Conservation (phyloP, 2,113 vertebrate species). For the Scomber japonicus region DNA sequence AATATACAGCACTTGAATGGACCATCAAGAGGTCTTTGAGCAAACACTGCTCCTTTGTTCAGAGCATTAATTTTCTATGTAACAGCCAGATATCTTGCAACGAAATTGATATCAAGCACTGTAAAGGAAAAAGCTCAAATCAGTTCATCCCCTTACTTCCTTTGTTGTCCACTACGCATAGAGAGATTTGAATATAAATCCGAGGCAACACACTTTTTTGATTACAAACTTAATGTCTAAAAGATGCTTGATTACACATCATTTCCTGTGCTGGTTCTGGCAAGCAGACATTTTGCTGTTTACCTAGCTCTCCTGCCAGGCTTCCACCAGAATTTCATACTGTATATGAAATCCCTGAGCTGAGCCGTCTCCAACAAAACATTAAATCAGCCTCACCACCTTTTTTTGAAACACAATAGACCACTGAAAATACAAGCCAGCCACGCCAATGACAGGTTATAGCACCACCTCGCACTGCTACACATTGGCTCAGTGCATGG, state of each 20-base stretch:
- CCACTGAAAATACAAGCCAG: slow-evolving; percentile 26
- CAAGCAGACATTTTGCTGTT: slow-evolving; percentile 37
- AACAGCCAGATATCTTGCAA: slow-evolving; percentile 72
- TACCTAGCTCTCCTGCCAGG: slow-evolving; percentile 23
- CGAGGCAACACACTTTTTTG: slow-evolving; percentile 17
- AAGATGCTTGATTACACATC: slow-evolving; percentile 39
- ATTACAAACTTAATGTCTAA: slow-evolving; percentile 43
- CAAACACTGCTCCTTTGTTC: slow-evolving; percentile 81
- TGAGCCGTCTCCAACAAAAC: slow-evolving; percentile 42
- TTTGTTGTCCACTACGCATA: slow-evolving; percentile 30
- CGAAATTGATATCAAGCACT: slow-evolving; percentile 65
- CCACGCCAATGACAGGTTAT: slow-evolving; percentile 49
- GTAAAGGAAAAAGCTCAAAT: slow-evolving; percentile 56
- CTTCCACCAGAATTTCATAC: slow-evolving; percentile 50
- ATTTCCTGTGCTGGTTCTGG: slow-evolving; percentile 32
- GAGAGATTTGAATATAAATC: slow-evolving; percentile 28
- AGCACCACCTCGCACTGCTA: slow-evolving; percentile 23
- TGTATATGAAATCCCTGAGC: slow-evolving; percentile 22
- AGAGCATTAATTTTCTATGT: slow-evolving; percentile 80
- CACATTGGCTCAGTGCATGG: slow-evolving; percentile 25
- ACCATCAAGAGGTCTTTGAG: slow-evolving; percentile 86
- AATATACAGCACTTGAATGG: slow-evolving; percentile 85
- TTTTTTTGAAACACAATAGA: slow-evolving; percentile 59
- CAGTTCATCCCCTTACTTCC: slow-evolving; percentile 40
- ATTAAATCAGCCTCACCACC: slow-evolving; percentile 55